Evolutionary conservation across 2,888 invertebrate genomes (phyloP).

Genomic region (Leptura quadrifasciata): DNA sequence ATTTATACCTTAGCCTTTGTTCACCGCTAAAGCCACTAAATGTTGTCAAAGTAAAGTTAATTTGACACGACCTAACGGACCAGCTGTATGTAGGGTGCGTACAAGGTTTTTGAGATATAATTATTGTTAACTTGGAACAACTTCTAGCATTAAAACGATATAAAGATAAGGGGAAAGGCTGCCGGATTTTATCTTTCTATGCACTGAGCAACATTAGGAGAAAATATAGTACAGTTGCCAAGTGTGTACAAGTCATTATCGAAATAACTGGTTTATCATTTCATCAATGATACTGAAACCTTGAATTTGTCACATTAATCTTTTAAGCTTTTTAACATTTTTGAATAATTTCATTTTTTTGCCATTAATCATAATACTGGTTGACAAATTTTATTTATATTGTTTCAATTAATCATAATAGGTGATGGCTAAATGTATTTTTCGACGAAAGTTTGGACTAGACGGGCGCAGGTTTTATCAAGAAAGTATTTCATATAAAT

Average conservation of each 20-base stretch:
- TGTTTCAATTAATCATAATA: constrained; percentile 1
- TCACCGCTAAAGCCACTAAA: constrained; percentile 7
- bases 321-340: background rate
- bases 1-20: constrained; percentile 6
- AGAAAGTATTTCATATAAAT: too few species aligned
- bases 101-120: constrained; percentile 4
- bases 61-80: constrained; percentile 23
- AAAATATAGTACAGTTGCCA: background rate
- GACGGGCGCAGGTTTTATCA: too few species aligned
- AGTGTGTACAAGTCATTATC: constrained; percentile 16
- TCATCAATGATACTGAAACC: constrained; percentile 28
- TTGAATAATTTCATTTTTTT: background rate
- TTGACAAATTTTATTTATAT: constrained; percentile 1
- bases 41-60: background rate
- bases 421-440: background rate
- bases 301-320: constrained; percentile 22
- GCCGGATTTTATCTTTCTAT: constrained; percentile 7
- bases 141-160: background rate
- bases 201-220: constrained; percentile 3
- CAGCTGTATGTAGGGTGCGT: constrained; percentile 6
- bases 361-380: constrained; percentile 1
- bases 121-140: constrained; percentile 8
- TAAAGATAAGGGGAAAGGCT: constrained; percentile 6
- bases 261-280: constrained; percentile 19
- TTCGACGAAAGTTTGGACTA: background rate